Percentiles rank a stretch among this genome's conserved stretches.
Conservation (phyloP, 1,140 invertebrate genomes). For the Piezodorus guildinii region DNA sequence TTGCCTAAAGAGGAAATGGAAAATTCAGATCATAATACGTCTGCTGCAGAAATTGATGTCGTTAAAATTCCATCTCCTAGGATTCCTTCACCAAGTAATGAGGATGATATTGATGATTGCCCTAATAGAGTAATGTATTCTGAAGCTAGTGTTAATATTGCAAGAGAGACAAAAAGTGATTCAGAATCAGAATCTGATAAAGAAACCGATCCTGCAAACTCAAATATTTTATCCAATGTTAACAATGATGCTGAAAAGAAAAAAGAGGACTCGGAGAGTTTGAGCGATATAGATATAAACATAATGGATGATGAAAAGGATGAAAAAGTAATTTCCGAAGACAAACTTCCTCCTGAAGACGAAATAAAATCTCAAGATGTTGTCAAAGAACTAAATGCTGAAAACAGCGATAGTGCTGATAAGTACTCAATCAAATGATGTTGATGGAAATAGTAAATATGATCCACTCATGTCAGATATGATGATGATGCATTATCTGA, state of each 20-base stretch:
- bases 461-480: no score
- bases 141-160: conserved; percentile 31
- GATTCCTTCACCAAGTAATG: background rate
- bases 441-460: no score
- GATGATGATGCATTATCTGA: no score
- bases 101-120: conserved; percentile 22
- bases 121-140: conserved; percentile 16
- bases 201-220: no score
- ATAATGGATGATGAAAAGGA: conserved; percentile 22
- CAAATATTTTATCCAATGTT: background rate
- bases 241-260: conserved; percentile 21
- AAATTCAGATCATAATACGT: no score
- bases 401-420: background rate
- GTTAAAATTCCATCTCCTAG: conserved; percentile 19
- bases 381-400: background rate
- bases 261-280: background rate
- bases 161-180: conserved; percentile 8
- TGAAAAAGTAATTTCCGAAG: background rate
- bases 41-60: conserved; percentile 19
- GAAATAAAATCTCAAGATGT: conserved; percentile 22
- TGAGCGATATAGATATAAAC: conserved; percentile 24
- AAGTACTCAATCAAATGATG: no score
- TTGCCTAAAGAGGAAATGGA: no score
- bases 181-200: background rate
- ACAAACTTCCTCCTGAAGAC: conserved; percentile 12